These are phyloP conservation scores for Grantiella picta DNA, from an alignment of 2,113 vertebrate species.

Conservation along the genomic window DNA sequence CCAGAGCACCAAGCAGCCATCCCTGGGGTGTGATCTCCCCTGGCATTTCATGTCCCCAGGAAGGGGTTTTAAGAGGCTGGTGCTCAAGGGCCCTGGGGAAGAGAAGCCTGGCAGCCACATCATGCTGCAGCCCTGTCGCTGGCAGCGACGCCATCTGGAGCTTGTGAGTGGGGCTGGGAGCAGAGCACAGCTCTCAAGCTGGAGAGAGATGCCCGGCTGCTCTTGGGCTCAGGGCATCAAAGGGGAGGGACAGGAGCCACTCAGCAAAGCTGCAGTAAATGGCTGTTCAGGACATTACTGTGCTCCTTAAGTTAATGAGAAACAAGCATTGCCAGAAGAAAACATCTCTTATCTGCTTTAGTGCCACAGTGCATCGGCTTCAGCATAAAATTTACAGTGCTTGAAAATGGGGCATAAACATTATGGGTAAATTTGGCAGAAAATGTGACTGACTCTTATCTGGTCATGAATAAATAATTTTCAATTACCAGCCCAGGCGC, in stretches of 20 bases:
- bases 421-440: slow-evolving; percentile 80
- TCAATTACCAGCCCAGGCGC: slow-evolving; percentile 63
- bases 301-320: slow-evolving; percentile 72
- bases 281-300: slow-evolving; percentile 57
- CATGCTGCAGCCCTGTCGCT: neutral
- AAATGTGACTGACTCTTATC: slow-evolving; percentile 73
- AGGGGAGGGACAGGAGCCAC: slow-evolving; percentile 14
- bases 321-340: slow-evolving; percentile 64
- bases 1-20: neutral
- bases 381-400: slow-evolving; percentile 80
- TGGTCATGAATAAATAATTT: slow-evolving; percentile 80
- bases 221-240: neutral
- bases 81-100: neutral
- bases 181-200: neutral
- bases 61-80: neutral
- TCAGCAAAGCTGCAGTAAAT: slow-evolving; percentile 19
- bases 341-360: slow-evolving; percentile 68
- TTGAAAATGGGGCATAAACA: slow-evolving; percentile 77
- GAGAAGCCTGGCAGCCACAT: neutral
- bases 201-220: neutral
- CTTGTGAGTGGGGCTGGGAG: rapidly evolving
- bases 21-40: neutral
- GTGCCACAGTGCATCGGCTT: slow-evolving; percentile 62
- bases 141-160: neutral
- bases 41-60: neutral